Evolutionary conservation across 1,140 invertebrate species (phyloP), one percentile per base, ranked within the genome.

Genomic region (Stegodyphus dumicola): DNA sequence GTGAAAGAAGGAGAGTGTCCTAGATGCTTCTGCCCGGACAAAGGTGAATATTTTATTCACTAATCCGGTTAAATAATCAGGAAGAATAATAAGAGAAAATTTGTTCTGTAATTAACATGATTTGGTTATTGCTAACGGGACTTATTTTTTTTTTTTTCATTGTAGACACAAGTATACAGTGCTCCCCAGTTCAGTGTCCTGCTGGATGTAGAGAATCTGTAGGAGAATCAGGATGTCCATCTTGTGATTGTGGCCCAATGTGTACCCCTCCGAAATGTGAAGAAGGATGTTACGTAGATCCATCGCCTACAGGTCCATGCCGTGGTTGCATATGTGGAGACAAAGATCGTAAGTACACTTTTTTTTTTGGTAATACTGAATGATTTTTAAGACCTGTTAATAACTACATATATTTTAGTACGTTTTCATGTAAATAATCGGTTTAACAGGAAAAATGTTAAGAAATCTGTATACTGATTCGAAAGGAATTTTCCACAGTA

Each of bases 201-300:
- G 49, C 74, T 0, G 52, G 17, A 13, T 85, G 83, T 18, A 49
- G 18, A 17, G 74, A 77, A 71, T 17, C 17, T 6, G 13, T 71
- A 2, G 74, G 83, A 7, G 54, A 76, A 0, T 56, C 53, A 3
- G 83, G 83, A 7, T 85, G 83, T 77, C 83, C 73, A 17, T 54
- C 83, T 2, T 85, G 83, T 9, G 11, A 17, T 9, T 85, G 83
- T 70, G 52, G 54, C 5, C 13, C 67, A 56, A 10, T 85, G 15
- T 85, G 83, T 56, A 77, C 83, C 18, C 83, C 83, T 1, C 83
- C 83, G 3, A 85, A 85, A 51, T 85, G 83, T 18, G 75, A 77
- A 5, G 15, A 65, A 4, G 83, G 83, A 33, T 85, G 83, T n/a
- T 33, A 77, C 13, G 66, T 85, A 7, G 73, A 85, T 13, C 74